A percentile compares a stretch with the other conserved stretches of the same genome.
Evolutionary conservation across 1,140 invertebrate genomes (phyloP).

Genomic region (Drosophila tsacasi): DNA sequence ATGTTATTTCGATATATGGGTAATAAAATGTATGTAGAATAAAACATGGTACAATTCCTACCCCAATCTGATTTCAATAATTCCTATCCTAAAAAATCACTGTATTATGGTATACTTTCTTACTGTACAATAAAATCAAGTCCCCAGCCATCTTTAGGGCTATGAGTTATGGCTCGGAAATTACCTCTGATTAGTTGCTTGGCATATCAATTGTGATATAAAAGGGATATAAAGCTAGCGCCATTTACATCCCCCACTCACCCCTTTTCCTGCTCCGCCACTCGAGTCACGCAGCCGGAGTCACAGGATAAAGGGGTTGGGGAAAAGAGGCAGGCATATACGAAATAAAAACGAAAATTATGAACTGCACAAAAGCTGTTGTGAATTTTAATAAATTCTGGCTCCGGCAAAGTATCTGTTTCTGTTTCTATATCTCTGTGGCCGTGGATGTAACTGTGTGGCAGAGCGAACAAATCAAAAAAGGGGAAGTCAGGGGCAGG

Average conservation of each 20-base stretch:
- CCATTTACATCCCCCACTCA: conserved; percentile 30
- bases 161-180: conserved; percentile 27
- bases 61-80: neutral
- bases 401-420: conserved; percentile 16
- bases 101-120: neutral
- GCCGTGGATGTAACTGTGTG: conserved; percentile 32
- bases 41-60: neutral
- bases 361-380: conserved; percentile 84
- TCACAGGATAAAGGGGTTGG: conserved; percentile 37
- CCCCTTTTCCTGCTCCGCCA: conserved; percentile 9
- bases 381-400: conserved; percentile 84
- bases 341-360: conserved; percentile 82
- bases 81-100: neutral
- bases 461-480: conserved; percentile 78
- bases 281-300: conserved; percentile 50
- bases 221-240: conserved; percentile 29
- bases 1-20: neutral
- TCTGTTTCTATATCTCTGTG: conserved; percentile 11
- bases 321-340: conserved; percentile 60
- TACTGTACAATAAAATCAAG: neutral
- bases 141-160: neutral
- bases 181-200: conserved; percentile 41
- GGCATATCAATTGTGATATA: conserved; percentile 31
- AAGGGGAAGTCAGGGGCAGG: conserved; percentile 55
- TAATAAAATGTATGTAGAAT: no score